phyloP scores from a whole-genome alignment of 2,888 invertebrate genomes.

The Cactoblastis cactorum region DNA sequence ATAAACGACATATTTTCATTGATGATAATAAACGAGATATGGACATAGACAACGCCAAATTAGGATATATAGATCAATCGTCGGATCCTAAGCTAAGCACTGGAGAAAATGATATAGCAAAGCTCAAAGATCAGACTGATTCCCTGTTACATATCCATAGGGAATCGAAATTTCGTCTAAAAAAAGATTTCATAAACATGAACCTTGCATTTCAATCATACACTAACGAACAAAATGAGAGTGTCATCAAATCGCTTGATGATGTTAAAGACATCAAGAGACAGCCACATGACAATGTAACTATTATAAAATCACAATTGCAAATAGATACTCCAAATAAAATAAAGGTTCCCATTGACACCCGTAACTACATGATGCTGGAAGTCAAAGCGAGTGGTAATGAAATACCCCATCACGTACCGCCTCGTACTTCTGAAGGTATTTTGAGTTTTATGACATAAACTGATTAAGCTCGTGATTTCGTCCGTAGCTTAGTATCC shows the following conservation, averaged over 20 bases:
- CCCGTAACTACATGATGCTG: slow-evolving; percentile 39
- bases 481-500: too few species aligned
- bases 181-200: slow-evolving; percentile 5
- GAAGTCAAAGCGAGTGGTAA: slow-evolving; percentile 28
- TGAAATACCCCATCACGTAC: not conserved
- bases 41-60: not conserved
- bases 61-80: not conserved
- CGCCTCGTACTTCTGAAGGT: not conserved
- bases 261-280: slow-evolving; percentile 23
- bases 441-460: not conserved
- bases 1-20: not conserved
- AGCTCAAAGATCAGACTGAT: too few species aligned
- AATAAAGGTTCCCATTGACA: slow-evolving; percentile 46
- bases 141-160: too few species aligned
- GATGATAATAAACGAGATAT: not conserved
- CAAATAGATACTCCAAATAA: slow-evolving; percentile 29
- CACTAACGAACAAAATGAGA: slow-evolving; percentile 38
- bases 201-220: slow-evolving; percentile 50
- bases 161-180: not conserved
- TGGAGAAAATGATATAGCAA: too few species aligned
- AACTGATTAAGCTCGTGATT: too few species aligned
- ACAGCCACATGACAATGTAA: slow-evolving; percentile 31
- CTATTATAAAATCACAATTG: slow-evolving; percentile 38
- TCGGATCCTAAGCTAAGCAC: not conserved
- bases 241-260: slow-evolving; percentile 42